Conservation (phyloP, 1,140 invertebrate species). For the Chymomyza costata region DNA sequence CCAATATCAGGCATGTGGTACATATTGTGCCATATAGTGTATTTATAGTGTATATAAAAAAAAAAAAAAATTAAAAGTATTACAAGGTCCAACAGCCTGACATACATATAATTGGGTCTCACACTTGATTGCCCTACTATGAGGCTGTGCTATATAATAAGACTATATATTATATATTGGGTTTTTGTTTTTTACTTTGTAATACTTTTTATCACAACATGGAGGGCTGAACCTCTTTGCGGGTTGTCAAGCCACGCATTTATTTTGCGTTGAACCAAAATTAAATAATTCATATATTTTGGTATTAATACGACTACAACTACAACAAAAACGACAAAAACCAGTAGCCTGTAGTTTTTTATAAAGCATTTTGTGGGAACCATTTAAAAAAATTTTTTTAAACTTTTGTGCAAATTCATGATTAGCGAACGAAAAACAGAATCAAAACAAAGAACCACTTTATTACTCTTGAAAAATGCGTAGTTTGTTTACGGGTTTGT, state of each 20-base stretch:
- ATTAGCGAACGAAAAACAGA: slow-evolving; percentile 25
- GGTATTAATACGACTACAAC: background rate
- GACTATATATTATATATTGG: background rate
- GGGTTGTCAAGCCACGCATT: slow-evolving; percentile 7
- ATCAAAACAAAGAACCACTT: slow-evolving; percentile 12
- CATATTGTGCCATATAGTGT: slow-evolving; percentile 4
- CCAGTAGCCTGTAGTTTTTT: slow-evolving; percentile 25
- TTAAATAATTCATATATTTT: slow-evolving; percentile 11
- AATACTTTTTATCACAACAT: background rate
- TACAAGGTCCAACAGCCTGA: slow-evolving; percentile 29
- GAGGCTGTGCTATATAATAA: no score
- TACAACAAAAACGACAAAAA: slow-evolving; percentile 6
- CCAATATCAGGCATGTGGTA: slow-evolving; percentile 6
- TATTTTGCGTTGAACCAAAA: slow-evolving; percentile 25
- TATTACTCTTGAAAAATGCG: slow-evolving; percentile 17
- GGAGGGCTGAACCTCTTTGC: no score
- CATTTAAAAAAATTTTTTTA: background rate
- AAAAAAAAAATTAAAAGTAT: no score
- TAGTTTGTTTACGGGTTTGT: slow-evolving; percentile 15
- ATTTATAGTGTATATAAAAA: slow-evolving; percentile 1
- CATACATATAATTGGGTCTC: slow-evolving; percentile 1
- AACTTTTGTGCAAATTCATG: slow-evolving; percentile 40
- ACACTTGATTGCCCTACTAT: no score
- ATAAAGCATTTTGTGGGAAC: slow-evolving; percentile 6
- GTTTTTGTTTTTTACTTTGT: slow-evolving; percentile 1